Conservation (phyloP, 2,888 invertebrate genomes). For the Craniophora ligustri region DNA sequence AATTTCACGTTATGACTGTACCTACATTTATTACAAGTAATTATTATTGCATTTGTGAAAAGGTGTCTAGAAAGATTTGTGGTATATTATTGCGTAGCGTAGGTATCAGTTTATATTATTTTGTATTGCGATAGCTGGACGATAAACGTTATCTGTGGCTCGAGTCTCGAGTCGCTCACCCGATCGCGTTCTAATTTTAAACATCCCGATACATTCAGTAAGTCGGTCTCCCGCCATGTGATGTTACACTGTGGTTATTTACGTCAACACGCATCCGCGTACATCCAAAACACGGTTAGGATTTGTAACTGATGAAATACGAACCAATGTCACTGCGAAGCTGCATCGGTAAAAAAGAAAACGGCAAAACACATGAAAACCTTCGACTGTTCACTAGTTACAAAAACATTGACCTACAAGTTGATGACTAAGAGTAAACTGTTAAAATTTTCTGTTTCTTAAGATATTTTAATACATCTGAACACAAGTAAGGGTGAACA, state of each 20-base stretch:
- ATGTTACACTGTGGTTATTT: constrained; percentile 70
- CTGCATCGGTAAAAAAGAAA: constrained; percentile 40
- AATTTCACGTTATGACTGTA: constrained; percentile 35
- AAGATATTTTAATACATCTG: too few species aligned
- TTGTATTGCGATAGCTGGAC: constrained; percentile 52
- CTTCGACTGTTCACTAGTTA: constrained; percentile 66
- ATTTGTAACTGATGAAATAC: constrained; percentile 45
- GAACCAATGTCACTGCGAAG: constrained; percentile 56
- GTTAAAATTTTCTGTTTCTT: constrained; percentile 36
- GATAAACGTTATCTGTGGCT: constrained; percentile 71
- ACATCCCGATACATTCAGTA: constrained; percentile 72
- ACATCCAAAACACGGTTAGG: constrained; percentile 56
- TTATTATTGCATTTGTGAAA: constrained; percentile 41
- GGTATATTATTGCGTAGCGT: constrained; percentile 25
- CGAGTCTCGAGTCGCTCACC: constrained; percentile 61
- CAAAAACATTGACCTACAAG: constrained; percentile 70
- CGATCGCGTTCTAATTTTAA: constrained; percentile 75
- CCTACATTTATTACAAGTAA: constrained; percentile 27
- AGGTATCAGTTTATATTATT: constrained; percentile 38
- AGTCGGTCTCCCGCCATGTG: constrained; percentile 69
- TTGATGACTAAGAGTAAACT: constrained; percentile 54
- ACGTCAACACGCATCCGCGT: constrained; percentile 69
- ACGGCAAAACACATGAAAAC: constrained; percentile 59
- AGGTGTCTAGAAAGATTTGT: constrained; percentile 20
- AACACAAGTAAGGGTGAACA: constrained; percentile 6